Evolutionary conservation across 2,797 vertebrate genomes (phyloP).

Genomic region (Triplophysa bombifrons): DNA sequence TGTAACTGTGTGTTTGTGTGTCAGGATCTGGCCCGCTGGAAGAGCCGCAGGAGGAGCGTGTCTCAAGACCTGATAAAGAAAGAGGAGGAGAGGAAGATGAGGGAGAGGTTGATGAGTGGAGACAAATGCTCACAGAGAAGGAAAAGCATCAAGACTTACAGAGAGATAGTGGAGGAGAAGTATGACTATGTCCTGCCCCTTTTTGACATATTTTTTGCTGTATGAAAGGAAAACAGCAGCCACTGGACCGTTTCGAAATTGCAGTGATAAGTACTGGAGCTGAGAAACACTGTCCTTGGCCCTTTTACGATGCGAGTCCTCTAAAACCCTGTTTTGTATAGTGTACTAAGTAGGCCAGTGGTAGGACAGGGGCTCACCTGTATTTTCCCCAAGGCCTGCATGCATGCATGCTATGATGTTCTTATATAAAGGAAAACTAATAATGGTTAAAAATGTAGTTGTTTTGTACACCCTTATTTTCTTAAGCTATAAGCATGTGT

Average conservation of each 20-base stretch:
- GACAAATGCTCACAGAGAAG: slow-evolving; percentile 79
- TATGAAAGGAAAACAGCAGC: neutral
- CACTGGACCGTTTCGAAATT: neutral
- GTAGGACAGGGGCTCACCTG: too few species aligned
- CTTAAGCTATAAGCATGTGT: too few species aligned
- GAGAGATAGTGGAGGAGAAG: slow-evolving; percentile 98
- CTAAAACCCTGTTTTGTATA: neutral
- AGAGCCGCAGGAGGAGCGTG: slow-evolving; percentile 90
- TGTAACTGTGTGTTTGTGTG: slow-evolving; percentile 12
- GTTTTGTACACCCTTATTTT: too few species aligned
- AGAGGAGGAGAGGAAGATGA: slow-evolving; percentile 95
- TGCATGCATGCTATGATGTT: too few species aligned
- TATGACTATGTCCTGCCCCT: slow-evolving; percentile 63
- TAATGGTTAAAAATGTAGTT: too few species aligned
- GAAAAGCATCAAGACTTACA: slow-evolving; percentile 97
- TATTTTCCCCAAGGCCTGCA: too few species aligned
- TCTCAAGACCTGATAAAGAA: slow-evolving; percentile 98
- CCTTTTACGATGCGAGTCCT: neutral
- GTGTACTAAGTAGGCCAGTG: too few species aligned
- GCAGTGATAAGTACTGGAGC: too few species aligned
- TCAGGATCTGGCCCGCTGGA: slow-evolving; percentile 96
- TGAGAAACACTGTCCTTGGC: neutral
- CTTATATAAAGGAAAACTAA: too few species aligned
- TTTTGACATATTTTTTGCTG: neutral
- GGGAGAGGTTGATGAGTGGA: slow-evolving; percentile 87